phyloP scores from a whole-genome alignment of 2,113 vertebrate species.

The Calidris pygmaea region DNA sequence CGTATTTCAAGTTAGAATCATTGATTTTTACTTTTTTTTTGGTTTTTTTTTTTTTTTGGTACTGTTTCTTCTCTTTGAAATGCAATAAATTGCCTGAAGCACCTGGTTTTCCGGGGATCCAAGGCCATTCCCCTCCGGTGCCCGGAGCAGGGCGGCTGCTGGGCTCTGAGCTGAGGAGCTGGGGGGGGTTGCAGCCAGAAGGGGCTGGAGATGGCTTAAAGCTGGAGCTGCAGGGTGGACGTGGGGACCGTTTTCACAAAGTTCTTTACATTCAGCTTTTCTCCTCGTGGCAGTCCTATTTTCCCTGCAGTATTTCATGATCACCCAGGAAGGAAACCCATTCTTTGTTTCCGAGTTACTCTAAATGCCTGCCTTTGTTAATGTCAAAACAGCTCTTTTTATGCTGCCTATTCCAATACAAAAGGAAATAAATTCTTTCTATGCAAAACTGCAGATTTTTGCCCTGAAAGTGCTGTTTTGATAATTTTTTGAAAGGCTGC shows the following conservation, averaged over 20 bases:
- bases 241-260: background rate
- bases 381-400: background rate
- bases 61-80: background rate
- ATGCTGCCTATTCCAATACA: background rate
- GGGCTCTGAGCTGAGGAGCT: background rate
- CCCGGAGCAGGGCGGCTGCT: background rate
- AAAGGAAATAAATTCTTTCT: background rate
- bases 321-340: background rate
- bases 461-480: background rate
- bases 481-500: background rate
- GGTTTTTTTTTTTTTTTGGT: background rate
- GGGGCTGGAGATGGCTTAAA: background rate
- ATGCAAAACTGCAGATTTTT: background rate
- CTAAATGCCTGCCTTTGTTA: background rate
- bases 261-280: background rate
- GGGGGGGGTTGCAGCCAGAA: background rate
- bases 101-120: background rate
- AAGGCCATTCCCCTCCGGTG: background rate
- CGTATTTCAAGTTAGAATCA: background rate
- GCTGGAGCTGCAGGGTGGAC: background rate
- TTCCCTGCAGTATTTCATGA: background rate
- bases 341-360: background rate
- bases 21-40: background rate
- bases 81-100: background rate
- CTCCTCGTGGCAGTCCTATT: background rate